Percentiles rank a stretch among this genome's conserved stretches.
These are phyloP conservation scores for Hecatera dysodea DNA, from an alignment of 2,888 invertebrate genomes.

Conservation along the genomic window DNA sequence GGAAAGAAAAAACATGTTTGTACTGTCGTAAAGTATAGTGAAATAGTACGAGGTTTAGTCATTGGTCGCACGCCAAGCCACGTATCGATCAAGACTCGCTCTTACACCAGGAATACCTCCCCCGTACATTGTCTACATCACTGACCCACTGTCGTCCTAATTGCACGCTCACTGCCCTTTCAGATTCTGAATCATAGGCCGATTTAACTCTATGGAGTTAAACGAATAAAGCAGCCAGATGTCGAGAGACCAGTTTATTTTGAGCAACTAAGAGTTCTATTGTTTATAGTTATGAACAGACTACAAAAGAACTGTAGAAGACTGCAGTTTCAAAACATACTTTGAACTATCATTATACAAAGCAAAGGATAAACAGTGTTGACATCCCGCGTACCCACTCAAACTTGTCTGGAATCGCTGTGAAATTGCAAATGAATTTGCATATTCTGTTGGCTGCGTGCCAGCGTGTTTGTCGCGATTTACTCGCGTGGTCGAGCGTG, in stretches of 20 bases:
- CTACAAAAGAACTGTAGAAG: conserved; percentile 32
- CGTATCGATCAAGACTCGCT: conserved; percentile 61
- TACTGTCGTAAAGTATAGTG: conserved; percentile 54
- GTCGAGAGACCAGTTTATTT: conserved; percentile 4
- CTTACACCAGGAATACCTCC: conserved; percentile 63
- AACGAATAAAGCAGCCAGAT: conserved; percentile 11
- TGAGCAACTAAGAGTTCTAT: not conserved
- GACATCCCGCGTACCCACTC: conserved; percentile 73
- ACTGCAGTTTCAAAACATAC: conserved; percentile 29
- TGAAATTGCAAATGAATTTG: conserved; percentile 85
- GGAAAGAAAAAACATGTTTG: conserved; percentile 26
- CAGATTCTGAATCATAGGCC: conserved; percentile 77
- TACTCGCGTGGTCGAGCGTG: conserved; percentile 66
- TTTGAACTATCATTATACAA: conserved; percentile 53
- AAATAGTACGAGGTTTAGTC: conserved; percentile 60
- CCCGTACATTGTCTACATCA: conserved; percentile 70
- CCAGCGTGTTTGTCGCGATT: conserved; percentile 78
- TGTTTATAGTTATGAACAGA: conserved; percentile 14
- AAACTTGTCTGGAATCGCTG: conserved; percentile 74
- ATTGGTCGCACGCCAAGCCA: conserved; percentile 75
- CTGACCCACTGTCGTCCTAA: conserved; percentile 78
- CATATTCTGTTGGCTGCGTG: conserved; percentile 81
- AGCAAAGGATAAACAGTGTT: conserved; percentile 72
- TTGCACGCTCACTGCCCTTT: conserved; percentile 78
- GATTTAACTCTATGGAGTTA: conserved; percentile 63